Evolutionary conservation across 2,888 invertebrate species (phyloP).

Genomic region (Drosophila tripunctata): DNA sequence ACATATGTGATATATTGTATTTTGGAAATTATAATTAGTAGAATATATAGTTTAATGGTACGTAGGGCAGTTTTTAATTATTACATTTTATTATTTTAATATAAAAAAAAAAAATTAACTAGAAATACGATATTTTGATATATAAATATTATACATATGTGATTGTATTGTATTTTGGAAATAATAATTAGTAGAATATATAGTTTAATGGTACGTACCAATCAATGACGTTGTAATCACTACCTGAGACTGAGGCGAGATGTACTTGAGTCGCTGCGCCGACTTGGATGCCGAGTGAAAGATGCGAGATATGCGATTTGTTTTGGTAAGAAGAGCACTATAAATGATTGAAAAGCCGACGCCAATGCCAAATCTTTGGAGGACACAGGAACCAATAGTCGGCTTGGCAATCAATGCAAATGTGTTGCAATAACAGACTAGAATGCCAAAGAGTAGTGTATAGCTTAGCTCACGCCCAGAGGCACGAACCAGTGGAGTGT

Average conservation of each 20-base stretch:
- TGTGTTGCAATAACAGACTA: constrained; percentile 89
- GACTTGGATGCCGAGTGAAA: constrained; percentile 89
- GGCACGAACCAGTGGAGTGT: constrained; percentile 91
- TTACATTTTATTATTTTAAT: background rate
- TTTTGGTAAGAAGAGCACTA: constrained; percentile 90
- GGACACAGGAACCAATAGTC: constrained; percentile 87
- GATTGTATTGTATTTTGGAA: too few species aligned
- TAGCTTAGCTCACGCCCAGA: constrained; percentile 91
- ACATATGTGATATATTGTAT: too few species aligned
- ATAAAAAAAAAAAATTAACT: background rate
- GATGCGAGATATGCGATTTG: constrained; percentile 90
- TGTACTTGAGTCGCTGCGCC: constrained; percentile 89
- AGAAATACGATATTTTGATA: too few species aligned
- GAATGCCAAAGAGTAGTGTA: constrained; percentile 89
- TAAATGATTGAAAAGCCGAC: constrained; percentile 90
- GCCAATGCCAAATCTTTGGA: constrained; percentile 88
- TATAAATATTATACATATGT: too few species aligned
- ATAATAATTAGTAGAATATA: too few species aligned
- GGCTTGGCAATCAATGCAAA: constrained; percentile 89
- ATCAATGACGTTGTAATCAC: constrained; percentile 86
- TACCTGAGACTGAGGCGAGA: constrained; percentile 90
- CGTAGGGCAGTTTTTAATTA: too few species aligned
- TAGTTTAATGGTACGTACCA: constrained; percentile 85
- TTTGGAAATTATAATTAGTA: too few species aligned
- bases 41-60: too few species aligned